Evolutionary conservation across 2,888 invertebrate species (phyloP).

Genomic region (Eledona agricola): DNA sequence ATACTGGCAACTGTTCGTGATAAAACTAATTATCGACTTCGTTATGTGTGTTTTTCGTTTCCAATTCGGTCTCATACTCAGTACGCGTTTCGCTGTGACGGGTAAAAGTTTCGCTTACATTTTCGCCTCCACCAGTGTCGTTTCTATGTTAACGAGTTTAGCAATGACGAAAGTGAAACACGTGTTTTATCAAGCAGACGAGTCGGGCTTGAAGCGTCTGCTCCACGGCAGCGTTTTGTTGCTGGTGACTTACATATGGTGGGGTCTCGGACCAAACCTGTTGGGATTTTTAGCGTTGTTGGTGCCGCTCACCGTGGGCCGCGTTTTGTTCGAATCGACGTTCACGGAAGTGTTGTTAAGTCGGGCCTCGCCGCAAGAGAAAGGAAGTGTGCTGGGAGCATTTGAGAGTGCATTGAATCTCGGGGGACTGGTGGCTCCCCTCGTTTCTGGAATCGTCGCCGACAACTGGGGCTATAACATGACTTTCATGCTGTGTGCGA

Average conservation of each 20-base stretch:
- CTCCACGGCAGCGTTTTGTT: slow-evolving; percentile 21
- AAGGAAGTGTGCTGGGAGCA: slow-evolving; percentile 32
- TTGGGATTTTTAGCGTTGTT: slow-evolving; percentile 1
- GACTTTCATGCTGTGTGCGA: slow-evolving; percentile 10
- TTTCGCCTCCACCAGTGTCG: slow-evolving; percentile 15
- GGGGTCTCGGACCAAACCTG: slow-evolving; percentile 15
- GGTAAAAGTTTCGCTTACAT: slow-evolving; percentile 26
- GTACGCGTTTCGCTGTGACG: slow-evolving; percentile 8
- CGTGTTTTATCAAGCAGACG: slow-evolving; percentile 16
- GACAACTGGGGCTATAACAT: slow-evolving; percentile 16
- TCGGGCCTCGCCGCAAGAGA: slow-evolving; percentile 19
- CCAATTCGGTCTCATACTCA: slow-evolving; percentile 13
- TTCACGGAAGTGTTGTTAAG: slow-evolving; percentile 26
- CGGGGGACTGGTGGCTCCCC: slow-evolving; percentile 22
- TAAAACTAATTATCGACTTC: slow-evolving; percentile 32
- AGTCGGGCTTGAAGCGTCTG: slow-evolving; percentile 17
- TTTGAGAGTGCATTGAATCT: slow-evolving; percentile 26
- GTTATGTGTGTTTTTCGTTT: no score
- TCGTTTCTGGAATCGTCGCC: slow-evolving; percentile 25
- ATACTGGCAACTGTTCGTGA: slow-evolving; percentile 28
- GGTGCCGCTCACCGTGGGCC: slow-evolving; percentile 3
- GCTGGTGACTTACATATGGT: slow-evolving; percentile 2
- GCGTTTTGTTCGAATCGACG: slow-evolving; percentile 18
- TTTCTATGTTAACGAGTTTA: slow-evolving; percentile 10
- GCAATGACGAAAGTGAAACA: slow-evolving; percentile 16